Base-by-base conservation (phyloP, 2,888 invertebrate species). In the Ferdinandea cuprea region DNA sequence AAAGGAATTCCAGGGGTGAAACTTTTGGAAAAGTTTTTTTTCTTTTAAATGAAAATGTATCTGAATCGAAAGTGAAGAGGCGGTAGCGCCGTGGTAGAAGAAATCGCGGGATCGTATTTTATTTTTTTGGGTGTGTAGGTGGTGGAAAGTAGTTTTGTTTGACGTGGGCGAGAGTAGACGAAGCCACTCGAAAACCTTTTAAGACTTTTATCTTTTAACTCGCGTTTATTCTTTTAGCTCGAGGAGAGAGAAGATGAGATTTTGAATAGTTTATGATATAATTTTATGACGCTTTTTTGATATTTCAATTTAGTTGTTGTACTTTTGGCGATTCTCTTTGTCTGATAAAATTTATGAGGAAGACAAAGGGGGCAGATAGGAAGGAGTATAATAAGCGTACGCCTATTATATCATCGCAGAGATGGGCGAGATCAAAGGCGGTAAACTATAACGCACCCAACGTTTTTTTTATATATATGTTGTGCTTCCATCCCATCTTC, bases 371-470 rank as follows among this genome's bases (percentile, higher is more conserved):
- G 13, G 37, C 48, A 8, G 42, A 48, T 30, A 44, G n/a, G 32
- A 17, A 30, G 19, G 30, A 19, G 50, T 35, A 56, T 11, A 44
- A 9, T 15, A 32, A 37, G 58, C 42, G 28, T 54, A 52, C 76
- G 44, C 59, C 69, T 69, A 81, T 69, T 19, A 17, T 58, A 42
- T 58, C 50, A 35, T 56, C 59, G n/a, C 7, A 32, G 2, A 48
- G 58, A 80, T 73, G 48, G 21, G 15, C n/a, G 54, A 83, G 83
- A 83, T 83, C 83, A 83, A 83, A 83, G 83, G 78, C 83, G 78
- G 83, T 40, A 37, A n/a, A n/a, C n/a, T 25, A 9, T 50, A 63
- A 72, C 58, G 72, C 50, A 52, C 50, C 58, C 69, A 68, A 68
- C n/a, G n/a, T n/a, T 59, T 19, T 58, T 35, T 58, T 48, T 50